Base-by-base conservation (phyloP, 2,888 invertebrate genomes). In the Caenorhabditis japonica region DNA sequence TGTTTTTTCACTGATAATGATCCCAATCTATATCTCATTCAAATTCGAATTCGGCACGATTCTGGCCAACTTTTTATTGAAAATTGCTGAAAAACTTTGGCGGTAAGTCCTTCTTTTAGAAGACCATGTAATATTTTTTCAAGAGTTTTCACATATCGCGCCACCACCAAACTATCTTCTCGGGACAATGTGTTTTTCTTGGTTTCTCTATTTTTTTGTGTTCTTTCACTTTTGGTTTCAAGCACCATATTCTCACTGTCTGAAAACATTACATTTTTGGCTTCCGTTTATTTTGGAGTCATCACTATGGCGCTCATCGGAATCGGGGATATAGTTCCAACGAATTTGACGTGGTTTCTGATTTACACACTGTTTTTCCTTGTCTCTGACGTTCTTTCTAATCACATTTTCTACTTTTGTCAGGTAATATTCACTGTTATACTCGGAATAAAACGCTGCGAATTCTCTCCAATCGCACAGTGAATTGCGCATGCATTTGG, bases 1-100 rank as follows among this genome's bases (percentile, higher is more conserved):
- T 7, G 21, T 44, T 10, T 71, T 58, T 44, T 62, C 71, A 10
- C 41, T 58, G 17, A 3, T 58, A 0, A 58, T 58, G 41, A 71
- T 71, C 17, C 71, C 71, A 8, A 17, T 71, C 34, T 71, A 62
- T 36, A 71, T 71, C 47, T 51, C 71, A 12, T 71, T 71, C 41
- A 71, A 71, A 25, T 68, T 68, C 36, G 66, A 66, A 34, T 66
- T 66, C n/a, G 66, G 66, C 23, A 66, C 66, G 13, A 27, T 66
- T 12, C 27, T 66, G 7, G 66, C 56, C 13, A 39, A 56, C 2
- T 38, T 38, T 30, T 15, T 49, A 15, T 19, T 56, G 13, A 41
- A 36, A 51, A 12, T 36, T 21, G 21, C 15, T 27, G n/a, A n/a
- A 33, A 15, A 47, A 10, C 2, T 15, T 15, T 15, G 30, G 33